Evolutionary conservation across 2,888 invertebrate genomes (phyloP), one percentile per base, ranked within the genome.

Genomic region (Mimumesa dahlbomi): DNA sequence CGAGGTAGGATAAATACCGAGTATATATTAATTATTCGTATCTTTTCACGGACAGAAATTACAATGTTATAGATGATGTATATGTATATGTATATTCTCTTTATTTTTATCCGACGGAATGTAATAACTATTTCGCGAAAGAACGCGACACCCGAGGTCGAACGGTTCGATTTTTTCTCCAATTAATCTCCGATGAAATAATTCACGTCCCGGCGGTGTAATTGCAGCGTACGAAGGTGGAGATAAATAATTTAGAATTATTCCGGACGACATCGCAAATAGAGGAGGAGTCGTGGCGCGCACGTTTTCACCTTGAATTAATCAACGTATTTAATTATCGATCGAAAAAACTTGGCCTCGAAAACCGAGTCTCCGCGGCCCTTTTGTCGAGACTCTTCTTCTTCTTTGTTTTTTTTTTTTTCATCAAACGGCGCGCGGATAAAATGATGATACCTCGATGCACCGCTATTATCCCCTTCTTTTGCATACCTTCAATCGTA

Each of bases 181-280:
- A 57, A 66, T 75, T 46, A 46, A 34, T 31, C 36, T 25, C 53
- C 38, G 61, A 48, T 48, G 50, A 63, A 53, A 67, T 73, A 64
- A 40, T 68, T 57, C 45, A 29, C 19, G 57, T 31, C 52, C n/a
- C 43, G 40, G 49, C 29, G 53, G 42, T 46, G 52, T 76, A 77
- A 76, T 76, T 76, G 52, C 69, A 74, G 56, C 65, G 64, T 66
- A 61, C 64, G 40, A 16, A 18, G 7, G 19, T 25, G 43, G 57
- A 69, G 75, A 76, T 76, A 76, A 77, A 76, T 78, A 76, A 76
- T 74, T 70, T 63, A 42, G 71, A 70, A 71, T 64, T 50, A 64
- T 45, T 38, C 54, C 38, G 16, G 63, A 49, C 53, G 48, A 63
- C 56, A 70, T 57, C 9, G 22, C 13, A 16, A 18, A 34, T 22